Evolutionary conservation across 2,888 invertebrate species (phyloP), one percentile per base, ranked within the genome.

Genomic region (Drosophila recens): DNA sequence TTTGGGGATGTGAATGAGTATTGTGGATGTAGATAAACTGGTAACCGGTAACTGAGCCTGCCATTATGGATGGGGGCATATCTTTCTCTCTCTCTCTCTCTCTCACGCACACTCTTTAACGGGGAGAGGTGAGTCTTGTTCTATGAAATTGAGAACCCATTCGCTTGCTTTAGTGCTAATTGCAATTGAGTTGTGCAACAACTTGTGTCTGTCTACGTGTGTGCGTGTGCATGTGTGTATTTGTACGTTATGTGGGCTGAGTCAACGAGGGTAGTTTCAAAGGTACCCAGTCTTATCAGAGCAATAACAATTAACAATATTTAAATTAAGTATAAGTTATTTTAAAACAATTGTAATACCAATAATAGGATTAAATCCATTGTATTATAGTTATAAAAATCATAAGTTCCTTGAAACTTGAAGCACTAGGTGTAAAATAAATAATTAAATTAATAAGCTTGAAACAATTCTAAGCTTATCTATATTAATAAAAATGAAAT

Each of bases 131-230:
- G 8, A 9, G 27, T 15, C 17, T 20, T 17, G n/a, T 13, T 8
- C 46, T 33, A 34, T 46, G 54, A 43, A 69, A 79, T 66, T 79
- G 70, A 66, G 66, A 70, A 23, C 23, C 62, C 48, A 59, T 17
- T 70, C 58, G 52, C 70, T 70, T 61, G 62, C 79, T 45, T 77
- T 63, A 79, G 84, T 88, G 89, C 89, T 84, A 84, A 84, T 89
- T 86, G 87, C 89, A 88, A 87, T 88, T 88, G 83, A 88, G 81
- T 77, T 80, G 77, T 67, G 74, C 65, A 53, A 51, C 75, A 54
- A 71, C 54, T 65, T 48, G 63, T 46, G 30, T 46, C 45, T 56
- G 40, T 46, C 45, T 27, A 30, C 13, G 11, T 46, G 17, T 10
- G 42, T 30, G 34, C 34, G 61, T 43, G 30, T 15, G 43, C 17